A percentile compares a stretch with the other conserved stretches of the same genome.
Conservation (phyloP, 37 sponge, comb jelly and placozoan genomes). For the Petrosia ficiformis region DNA sequence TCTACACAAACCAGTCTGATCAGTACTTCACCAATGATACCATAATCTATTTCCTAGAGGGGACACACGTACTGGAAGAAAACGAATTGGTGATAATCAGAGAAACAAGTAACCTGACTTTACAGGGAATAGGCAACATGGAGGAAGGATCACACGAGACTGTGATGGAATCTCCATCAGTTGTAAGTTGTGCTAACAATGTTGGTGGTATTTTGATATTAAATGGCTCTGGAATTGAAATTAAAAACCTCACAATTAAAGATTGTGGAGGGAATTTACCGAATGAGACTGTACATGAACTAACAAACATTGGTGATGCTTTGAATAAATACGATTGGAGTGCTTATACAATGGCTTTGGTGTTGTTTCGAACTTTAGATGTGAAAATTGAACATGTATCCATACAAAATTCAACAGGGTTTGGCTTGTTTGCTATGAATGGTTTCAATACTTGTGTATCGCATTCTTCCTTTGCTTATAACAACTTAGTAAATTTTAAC, state of each 20-base stretch:
- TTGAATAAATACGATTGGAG: neutral
- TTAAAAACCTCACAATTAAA: neutral
- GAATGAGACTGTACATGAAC: neutral
- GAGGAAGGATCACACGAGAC: conserved; percentile 1
- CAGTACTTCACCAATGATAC: neutral
- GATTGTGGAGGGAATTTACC: neutral
- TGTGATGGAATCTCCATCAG: neutral
- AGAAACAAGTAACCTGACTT: neutral
- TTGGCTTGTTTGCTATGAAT: conserved; percentile 7
- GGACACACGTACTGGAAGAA: neutral
- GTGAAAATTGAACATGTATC: neutral
- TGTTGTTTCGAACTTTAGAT: neutral
- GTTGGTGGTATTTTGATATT: neutral
- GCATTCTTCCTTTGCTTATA: neutral
- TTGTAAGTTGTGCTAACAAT: neutral
- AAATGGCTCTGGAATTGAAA: neutral
- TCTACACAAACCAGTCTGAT: neutral
- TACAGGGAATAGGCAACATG: neutral
- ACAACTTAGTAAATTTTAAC: neutral
- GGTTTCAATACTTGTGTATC: neutral
- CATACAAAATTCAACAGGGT: conserved; percentile 20
- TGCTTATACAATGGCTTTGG: neutral
- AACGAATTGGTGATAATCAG: neutral
- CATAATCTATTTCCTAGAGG: neutral
- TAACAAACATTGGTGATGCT: neutral